Evolutionary conservation across 2,113 vertebrate species (phyloP).

Genomic region (Ovis canadensis): DNA sequence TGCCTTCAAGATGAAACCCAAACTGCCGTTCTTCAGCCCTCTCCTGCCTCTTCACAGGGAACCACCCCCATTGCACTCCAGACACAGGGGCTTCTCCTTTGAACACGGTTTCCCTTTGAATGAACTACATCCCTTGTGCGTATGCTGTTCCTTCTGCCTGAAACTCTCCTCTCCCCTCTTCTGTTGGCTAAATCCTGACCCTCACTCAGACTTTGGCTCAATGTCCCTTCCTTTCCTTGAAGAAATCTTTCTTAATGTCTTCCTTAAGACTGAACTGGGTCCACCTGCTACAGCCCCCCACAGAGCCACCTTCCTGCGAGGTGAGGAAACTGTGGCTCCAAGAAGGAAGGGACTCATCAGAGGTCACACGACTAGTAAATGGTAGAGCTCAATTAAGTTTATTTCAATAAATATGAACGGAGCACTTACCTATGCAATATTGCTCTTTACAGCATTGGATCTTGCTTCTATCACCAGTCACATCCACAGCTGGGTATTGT

Average conservation of each 20-base stretch:
- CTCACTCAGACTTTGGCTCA: not conserved
- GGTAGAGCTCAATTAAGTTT: not conserved
- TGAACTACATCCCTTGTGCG: not conserved
- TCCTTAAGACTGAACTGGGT: not conserved
- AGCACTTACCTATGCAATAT: not conserved
- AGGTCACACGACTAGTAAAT: not conserved
- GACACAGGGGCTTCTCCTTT: not conserved
- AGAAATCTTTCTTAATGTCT: not conserved
- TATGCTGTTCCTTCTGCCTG: not conserved
- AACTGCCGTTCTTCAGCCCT: not conserved
- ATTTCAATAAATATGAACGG: accelerated
- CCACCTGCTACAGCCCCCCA: not conserved
- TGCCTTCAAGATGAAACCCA: not conserved
- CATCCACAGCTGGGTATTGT: no score
- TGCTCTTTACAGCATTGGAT: no score
- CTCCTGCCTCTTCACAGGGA: not conserved
- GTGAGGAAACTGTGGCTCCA: not conserved
- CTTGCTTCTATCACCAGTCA: no score
- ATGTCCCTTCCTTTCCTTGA: not conserved
- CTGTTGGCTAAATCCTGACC: not conserved
- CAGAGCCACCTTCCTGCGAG: not conserved
- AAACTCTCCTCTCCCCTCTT: not conserved
- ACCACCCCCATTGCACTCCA: not conserved
- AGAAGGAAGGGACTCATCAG: not conserved
- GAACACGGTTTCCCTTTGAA: not conserved